Base-by-base conservation (phyloP, 2,888 invertebrate species). In the Drosophila flavopinicola region DNA sequence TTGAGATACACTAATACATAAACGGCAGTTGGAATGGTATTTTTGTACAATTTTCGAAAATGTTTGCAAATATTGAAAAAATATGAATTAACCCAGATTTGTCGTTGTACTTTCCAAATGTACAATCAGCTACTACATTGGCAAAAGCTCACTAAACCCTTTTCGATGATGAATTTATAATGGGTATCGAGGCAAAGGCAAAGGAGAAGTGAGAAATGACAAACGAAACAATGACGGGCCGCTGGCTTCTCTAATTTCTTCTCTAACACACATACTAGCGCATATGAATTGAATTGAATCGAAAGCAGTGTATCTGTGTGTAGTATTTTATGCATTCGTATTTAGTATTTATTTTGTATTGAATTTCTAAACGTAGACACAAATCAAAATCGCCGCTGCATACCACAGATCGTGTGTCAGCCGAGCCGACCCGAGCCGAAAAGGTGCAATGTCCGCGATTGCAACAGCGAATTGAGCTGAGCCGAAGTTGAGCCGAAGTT, bases 361-460 rank as follows among this genome's bases (percentile, higher is more conserved):
- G 58, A 80, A 80, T 80, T 80, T 85, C 80, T 87, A 87, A 85
- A 48, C 88, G 80, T 85, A 80, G 88, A 80, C 80, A 80, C 79
- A 87, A 87, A 85, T 20, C 20, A 20, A 20, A 20, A 20, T 72
- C 83, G 86, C 66, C 59, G 78, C 69, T 79, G 80, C 79, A 86
- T 86, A 84, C 72, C 80, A 64, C 78, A 82, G 88, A 80, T 80
- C 80, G 86, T 75, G 79, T 80, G 84, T 78, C 80, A 85, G 66
- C 66, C 39, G n/a, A 6, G 39, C 24, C 39, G 10, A 13, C 24
- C 4, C 10, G 35, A 15, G 44, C 63, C 72, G 44, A 77, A 86
- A 77, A 86, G 83, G 83, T 83, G 83, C 83, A 83, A 83, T 88
- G 83, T 85, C 83, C 83, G 88, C 79, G 72, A 87, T 79, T 78